Evolutionary conservation across 1,140 invertebrate species (phyloP).

Genomic region (Lutraria rhynchaena): DNA sequence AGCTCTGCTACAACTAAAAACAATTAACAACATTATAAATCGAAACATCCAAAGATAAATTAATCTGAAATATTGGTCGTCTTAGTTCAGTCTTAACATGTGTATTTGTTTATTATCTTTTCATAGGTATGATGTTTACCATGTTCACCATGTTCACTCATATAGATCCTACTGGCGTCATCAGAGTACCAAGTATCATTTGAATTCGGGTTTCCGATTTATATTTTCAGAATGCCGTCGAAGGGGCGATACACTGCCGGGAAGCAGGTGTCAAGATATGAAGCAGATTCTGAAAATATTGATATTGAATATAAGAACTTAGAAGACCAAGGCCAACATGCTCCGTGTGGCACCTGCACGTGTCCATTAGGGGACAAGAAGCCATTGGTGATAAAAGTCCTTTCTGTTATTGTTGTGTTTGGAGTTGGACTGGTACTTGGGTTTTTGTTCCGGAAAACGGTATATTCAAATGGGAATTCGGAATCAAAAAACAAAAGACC

Average conservation of each 20-base stretch:
- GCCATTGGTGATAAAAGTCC: conserved; percentile 23
- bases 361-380: conserved; percentile 50
- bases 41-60: no score
- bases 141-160: no score
- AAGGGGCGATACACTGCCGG: conserved; percentile 75
- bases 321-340: conserved; percentile 57
- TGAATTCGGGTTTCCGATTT: no score
- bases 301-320: conserved; percentile 79
- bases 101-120: no score
- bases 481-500: no score
- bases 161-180: no score
- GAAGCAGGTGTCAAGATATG: conserved; percentile 77
- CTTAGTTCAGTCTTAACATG: no score
- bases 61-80: no score
- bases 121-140: no score
- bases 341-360: conserved; percentile 5
- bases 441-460: conserved; percentile 29
- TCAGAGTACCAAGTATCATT: no score
- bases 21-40: no score
- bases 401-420: conserved; percentile 38
- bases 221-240: conserved; percentile 73
- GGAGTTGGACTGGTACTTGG: conserved; percentile 45
- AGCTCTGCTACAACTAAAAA: no score
- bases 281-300: conserved; percentile 78
- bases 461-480: not conserved